A percentile compares a stretch with the other conserved stretches of the same genome.
Conservation (phyloP, 2,113 vertebrate genomes). For the Phrynosoma blainvillii region DNA sequence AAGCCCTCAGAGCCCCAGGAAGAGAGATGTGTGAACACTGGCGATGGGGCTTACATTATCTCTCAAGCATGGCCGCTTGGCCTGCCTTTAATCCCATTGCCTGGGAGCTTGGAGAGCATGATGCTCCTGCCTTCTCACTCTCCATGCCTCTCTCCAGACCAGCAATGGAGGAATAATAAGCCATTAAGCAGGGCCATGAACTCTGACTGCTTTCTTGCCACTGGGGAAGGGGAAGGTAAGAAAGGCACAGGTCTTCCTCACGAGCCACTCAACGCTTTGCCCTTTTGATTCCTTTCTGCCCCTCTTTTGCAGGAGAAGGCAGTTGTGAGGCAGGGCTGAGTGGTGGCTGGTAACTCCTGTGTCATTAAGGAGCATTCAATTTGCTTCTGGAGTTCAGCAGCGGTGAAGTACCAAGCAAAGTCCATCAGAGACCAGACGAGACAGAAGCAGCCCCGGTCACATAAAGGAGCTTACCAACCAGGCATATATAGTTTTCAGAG, state of each 20-base stretch:
- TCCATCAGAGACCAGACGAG: no score
- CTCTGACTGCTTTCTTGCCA: not conserved
- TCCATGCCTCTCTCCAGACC: not conserved
- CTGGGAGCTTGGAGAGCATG: not conserved
- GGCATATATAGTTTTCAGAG: no score
- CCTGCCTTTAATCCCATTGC: rapidly evolving
- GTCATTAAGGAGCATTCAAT: no score
- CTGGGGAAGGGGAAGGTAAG: not conserved
- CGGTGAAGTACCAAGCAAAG: no score
- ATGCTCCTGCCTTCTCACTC: not conserved
- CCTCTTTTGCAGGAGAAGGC: no score
- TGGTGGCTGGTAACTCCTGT: no score
- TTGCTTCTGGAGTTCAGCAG: no score
- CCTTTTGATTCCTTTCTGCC: not conserved
- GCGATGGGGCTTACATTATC: not conserved
- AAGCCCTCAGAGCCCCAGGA: not conserved
- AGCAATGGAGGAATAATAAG: not conserved
- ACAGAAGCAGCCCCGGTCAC: no score
- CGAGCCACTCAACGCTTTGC: not conserved
- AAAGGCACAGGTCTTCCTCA: not conserved
- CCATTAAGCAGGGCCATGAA: not conserved
- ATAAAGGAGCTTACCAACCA: no score
- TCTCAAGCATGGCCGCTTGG: not conserved
- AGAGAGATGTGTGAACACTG: not conserved
- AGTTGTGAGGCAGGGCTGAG: no score